phyloP scores from a whole-genome alignment of 2,797 vertebrate species.

The Naso thynnoides region DNA sequence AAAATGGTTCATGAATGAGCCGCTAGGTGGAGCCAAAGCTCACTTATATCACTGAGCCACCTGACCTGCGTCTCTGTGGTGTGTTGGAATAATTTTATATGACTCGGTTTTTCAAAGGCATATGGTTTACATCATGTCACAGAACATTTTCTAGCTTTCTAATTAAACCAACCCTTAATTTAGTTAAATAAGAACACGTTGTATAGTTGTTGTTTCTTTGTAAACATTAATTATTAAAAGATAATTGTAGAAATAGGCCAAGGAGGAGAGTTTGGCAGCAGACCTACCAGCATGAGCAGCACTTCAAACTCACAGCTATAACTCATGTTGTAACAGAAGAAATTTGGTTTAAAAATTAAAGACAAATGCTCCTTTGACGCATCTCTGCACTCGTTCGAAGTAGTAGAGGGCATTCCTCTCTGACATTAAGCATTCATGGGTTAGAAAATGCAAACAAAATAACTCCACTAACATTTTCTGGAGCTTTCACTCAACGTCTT shows the following conservation, averaged over 20 bases:
- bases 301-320: neutral
- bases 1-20: fast-evolving
- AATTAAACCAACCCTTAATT: neutral
- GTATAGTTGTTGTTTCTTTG: neutral
- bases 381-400: neutral
- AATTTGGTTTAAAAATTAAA: neutral
- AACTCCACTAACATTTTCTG: too few relatives aligned
- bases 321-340: neutral
- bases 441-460: too few relatives aligned
- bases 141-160: neutral
- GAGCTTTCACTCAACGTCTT: too few relatives aligned
- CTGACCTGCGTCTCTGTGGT: neutral
- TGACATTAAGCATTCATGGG: too few relatives aligned
- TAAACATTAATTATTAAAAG: conserved; percentile 1
- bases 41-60: neutral
- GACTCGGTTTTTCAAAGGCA: neutral
- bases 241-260: neutral
- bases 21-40: conserved; percentile 53
- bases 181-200: neutral
- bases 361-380: too few relatives aligned
- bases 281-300: neutral
- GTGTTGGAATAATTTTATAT: fast-evolving
- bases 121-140: neutral
- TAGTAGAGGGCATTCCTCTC: too few relatives aligned
- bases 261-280: neutral